Evolutionary conservation across 2,113 vertebrate genomes (phyloP).

Genomic region (Edolisoma coerulescens): DNA sequence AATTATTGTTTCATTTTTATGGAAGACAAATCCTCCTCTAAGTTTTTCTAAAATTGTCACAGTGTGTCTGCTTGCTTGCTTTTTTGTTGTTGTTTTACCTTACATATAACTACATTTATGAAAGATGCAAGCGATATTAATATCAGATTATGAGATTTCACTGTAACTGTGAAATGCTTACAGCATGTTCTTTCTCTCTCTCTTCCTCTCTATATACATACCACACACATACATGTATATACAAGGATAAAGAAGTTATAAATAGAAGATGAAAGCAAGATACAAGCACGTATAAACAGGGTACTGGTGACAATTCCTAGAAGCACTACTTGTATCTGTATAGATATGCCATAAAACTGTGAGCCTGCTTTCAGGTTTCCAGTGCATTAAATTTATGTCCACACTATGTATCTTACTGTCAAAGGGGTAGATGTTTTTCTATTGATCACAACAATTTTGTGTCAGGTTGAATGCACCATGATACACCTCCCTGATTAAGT

Average conservation of each 20-base stretch:
- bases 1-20: slow-evolving; percentile 5
- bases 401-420: not conserved
- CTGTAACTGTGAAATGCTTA: not conserved
- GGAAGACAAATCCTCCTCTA: not conserved
- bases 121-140: slow-evolving; percentile 17
- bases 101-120: not conserved
- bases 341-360: not conserved
- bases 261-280: not conserved
- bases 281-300: not conserved
- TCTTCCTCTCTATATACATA: not conserved
- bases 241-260: not conserved
- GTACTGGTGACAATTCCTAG: not conserved
- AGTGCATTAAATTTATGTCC: not conserved
- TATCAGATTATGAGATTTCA: slow-evolving; percentile 16
- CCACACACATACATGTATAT: not conserved
- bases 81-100: not conserved
- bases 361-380: not conserved
- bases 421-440: not conserved
- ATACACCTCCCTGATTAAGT: not conserved
- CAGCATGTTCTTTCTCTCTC: not conserved
- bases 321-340: not conserved
- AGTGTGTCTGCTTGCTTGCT: not conserved
- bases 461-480: not conserved
- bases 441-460: not conserved
- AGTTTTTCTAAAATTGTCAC: not conserved